Evolutionary conservation across 1,140 invertebrate species (phyloP).

Genomic region (Polypedilum pembai): DNA sequence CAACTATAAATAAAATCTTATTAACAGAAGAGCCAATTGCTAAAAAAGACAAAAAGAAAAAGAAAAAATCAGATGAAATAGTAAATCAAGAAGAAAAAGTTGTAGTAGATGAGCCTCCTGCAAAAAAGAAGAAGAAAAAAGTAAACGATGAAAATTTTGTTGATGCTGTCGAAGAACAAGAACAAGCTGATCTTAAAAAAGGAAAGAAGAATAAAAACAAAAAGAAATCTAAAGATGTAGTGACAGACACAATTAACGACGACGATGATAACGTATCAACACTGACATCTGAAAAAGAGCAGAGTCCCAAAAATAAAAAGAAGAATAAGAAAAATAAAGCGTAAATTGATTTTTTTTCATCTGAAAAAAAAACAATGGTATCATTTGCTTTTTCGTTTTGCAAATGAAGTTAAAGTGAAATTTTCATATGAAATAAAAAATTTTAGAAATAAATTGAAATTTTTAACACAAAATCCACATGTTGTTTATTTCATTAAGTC

Average conservation of each 20-base stretch:
- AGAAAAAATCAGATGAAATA: neutral
- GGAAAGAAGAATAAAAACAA: neutral
- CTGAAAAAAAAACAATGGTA: neutral
- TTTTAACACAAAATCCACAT: constrained; percentile 1
- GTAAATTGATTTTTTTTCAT: neutral
- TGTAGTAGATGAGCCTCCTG: neutral
- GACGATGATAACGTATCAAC: neutral
- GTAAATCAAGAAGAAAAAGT: neutral
- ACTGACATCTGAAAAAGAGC: neutral
- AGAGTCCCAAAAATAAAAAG: neutral
- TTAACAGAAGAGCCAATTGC: neutral
- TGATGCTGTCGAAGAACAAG: neutral
- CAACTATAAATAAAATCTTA: neutral
- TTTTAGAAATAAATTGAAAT: constrained; percentile 11
- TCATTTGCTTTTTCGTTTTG: neutral
- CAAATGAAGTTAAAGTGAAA: constrained; percentile 4
- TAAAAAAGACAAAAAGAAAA: neutral
- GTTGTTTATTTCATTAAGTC: neutral
- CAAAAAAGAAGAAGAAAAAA: neutral
- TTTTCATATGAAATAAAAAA: neutral
- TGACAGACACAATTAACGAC: neutral
- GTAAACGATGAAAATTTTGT: no score
- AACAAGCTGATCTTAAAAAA: neutral
- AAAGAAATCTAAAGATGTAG: neutral
- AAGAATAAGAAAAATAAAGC: constrained; percentile 1